phyloP scores from a whole-genome alignment of 2,888 invertebrate species.

The Antheraea yamamai region DNA sequence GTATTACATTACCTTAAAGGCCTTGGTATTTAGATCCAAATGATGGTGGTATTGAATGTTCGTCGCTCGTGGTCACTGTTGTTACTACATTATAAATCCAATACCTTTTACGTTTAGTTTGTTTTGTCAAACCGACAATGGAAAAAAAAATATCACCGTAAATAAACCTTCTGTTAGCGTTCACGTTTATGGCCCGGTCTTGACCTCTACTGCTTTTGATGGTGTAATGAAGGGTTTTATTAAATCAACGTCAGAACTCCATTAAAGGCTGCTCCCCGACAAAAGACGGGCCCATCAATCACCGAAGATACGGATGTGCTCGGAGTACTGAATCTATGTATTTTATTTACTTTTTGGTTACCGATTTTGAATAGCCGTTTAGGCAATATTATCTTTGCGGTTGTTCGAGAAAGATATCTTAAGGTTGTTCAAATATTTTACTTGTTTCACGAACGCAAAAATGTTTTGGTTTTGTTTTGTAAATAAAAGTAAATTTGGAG shows the following conservation, averaged over 20 bases:
- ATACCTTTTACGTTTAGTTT: neutral
- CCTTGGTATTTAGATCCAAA: no score
- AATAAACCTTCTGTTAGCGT: conserved; percentile 18
- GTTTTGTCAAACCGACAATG: neutral
- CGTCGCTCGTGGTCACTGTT: neutral
- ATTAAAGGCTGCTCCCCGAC: conserved; percentile 65
- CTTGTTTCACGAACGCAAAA: conserved; percentile 5
- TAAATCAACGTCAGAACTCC: conserved; percentile 80
- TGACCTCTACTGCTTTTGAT: conserved; percentile 55
- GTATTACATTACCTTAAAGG: no score
- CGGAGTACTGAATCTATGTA: conserved; percentile 3
- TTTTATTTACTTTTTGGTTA: conserved; percentile 47
- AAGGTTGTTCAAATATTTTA: neutral
- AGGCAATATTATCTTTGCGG: conserved; percentile 25
- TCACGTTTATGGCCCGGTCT: conserved; percentile 22
- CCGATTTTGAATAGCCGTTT: conserved; percentile 47
- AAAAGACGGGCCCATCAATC: conserved; percentile 68
- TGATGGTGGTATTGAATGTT: neutral
- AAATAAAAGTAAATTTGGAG: conserved; percentile 3
- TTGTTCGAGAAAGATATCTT: neutral
- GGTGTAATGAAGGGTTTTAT: conserved; percentile 79
- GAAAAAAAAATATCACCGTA: neutral
- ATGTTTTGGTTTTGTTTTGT: conserved; percentile 1
- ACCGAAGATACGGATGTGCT: conserved; percentile 50
- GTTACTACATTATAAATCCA: neutral